Evolutionary conservation across 2,113 vertebrate genomes (phyloP).

Genomic region (Cryptotis parvus): DNA sequence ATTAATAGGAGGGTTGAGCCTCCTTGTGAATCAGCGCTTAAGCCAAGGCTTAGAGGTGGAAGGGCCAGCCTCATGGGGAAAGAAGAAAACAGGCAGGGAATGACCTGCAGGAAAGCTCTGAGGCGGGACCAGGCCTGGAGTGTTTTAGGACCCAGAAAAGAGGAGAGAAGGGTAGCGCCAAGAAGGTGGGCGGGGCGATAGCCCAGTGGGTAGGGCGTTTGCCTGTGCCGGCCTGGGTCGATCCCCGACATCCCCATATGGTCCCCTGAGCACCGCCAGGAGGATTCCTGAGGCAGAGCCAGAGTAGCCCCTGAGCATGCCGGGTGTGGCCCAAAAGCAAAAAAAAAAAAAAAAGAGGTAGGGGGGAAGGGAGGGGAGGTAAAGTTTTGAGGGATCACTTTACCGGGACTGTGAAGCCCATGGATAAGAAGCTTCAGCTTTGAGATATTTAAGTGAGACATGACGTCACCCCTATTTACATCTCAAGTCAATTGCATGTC

Average conservation of each 20-base stretch:
- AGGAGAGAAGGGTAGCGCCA: not conserved
- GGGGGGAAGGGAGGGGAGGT: not conserved
- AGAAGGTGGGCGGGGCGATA: not conserved
- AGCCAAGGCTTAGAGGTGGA: not conserved
- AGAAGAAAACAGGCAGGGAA: not conserved
- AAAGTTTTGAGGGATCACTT: not conserved
- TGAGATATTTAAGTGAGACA: not conserved
- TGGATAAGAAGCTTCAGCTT: not conserved
- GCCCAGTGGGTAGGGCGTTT: too few relatives aligned
- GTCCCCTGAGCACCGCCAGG: too few relatives aligned
- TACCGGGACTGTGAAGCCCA: not conserved
- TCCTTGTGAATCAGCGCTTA: not conserved
- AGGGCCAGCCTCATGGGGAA: not conserved
- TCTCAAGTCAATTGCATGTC: not conserved
- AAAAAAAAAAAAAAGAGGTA: too few relatives aligned
- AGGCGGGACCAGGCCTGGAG: not conserved
- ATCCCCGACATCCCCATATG: too few relatives aligned
- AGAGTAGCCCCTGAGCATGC: too few relatives aligned
- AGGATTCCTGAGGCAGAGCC: too few relatives aligned
- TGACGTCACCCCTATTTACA: slow-evolving; percentile 3
- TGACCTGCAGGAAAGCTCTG: not conserved
- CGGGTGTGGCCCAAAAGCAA: too few relatives aligned
- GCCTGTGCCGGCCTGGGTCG: too few relatives aligned
- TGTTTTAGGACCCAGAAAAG: slow-evolving; percentile 37
- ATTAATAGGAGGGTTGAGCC: not conserved